phyloP scores from a whole-genome alignment of 1,140 invertebrate genomes.

The Sesamia nonagrioides region DNA sequence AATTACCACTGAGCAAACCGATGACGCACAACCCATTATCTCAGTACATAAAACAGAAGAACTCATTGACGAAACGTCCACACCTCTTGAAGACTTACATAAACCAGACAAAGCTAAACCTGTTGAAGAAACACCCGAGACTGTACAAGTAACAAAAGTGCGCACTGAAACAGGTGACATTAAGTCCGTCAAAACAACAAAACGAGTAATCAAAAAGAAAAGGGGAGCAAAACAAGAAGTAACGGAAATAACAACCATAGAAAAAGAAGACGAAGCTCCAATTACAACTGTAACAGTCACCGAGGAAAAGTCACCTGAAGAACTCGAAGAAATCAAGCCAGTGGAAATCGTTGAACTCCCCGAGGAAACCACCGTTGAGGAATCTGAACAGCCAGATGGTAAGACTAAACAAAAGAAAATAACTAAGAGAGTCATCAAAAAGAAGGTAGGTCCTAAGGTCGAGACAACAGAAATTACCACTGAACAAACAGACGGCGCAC shows the following conservation, averaged over 20 bases:
- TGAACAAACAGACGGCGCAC: conserved; percentile 50
- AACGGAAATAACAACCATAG: conserved; percentile 80
- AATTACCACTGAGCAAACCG: conserved; percentile 70
- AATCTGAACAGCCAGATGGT: conserved; percentile 60
- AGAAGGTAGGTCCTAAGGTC: conserved; percentile 65
- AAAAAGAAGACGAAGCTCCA: conserved; percentile 82
- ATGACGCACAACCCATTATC: conserved; percentile 58
- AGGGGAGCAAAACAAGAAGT: conserved; percentile 70
- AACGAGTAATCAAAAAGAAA: conserved; percentile 74
- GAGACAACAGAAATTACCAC: conserved; percentile 66
- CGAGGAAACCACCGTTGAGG: conserved; percentile 58
- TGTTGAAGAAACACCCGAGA: conserved; percentile 51
- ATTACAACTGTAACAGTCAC: conserved; percentile 66
- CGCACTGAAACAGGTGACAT: conserved; percentile 55
- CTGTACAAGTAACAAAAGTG: conserved; percentile 69
- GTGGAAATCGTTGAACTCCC: conserved; percentile 43
- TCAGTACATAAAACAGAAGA: conserved; percentile 63
- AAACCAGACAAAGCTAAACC: conserved; percentile 7
- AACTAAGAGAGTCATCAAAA: conserved; percentile 66
- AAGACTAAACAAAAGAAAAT: conserved; percentile 62
- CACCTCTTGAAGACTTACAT: conserved; percentile 17
- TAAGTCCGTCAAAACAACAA: conserved; percentile 55
- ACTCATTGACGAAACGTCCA: conserved; percentile 35
- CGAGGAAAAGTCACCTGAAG: conserved; percentile 31
- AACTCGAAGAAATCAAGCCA: conserved; percentile 19